Conservation (phyloP, 2,113 vertebrate genomes). For the Zosterops japonicus region DNA sequence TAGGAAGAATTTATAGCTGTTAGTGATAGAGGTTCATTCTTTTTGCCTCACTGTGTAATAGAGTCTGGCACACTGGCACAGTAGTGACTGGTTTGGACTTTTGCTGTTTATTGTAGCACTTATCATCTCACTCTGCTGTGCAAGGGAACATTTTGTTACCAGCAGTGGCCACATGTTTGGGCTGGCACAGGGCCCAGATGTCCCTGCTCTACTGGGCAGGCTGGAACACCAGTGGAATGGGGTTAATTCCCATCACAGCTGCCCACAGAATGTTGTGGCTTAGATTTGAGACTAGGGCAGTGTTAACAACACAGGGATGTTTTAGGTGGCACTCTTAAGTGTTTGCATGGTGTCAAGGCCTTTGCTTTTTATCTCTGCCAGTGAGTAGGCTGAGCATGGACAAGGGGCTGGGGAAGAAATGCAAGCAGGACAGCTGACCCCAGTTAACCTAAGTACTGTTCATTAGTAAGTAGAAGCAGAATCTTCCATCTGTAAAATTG, state of each 20-base stretch:
- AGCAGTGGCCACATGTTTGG: not conserved
- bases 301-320: not conserved
- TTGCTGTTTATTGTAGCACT: not conserved
- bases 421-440: not conserved
- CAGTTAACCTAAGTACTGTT: not conserved
- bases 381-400: not conserved
- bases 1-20: not conserved
- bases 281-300: not conserved
- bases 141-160: not conserved
- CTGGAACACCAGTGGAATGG: not conserved
- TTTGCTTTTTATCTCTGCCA: not conserved
- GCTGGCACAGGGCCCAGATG: not conserved
- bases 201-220: not conserved
- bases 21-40: not conserved
- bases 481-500: not conserved
- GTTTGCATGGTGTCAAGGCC: not conserved
- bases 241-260: not conserved
- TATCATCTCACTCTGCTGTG: not conserved
- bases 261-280: rapidly evolving
- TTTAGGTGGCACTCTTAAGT: not conserved
- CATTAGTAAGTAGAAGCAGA: not conserved
- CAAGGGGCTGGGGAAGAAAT: not conserved
- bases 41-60: not conserved
- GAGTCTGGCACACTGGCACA: not conserved
- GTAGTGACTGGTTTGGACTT: not conserved